Conservation (phyloP, 2,113 vertebrate species). For the Amphilophus citrinellus region DNA sequence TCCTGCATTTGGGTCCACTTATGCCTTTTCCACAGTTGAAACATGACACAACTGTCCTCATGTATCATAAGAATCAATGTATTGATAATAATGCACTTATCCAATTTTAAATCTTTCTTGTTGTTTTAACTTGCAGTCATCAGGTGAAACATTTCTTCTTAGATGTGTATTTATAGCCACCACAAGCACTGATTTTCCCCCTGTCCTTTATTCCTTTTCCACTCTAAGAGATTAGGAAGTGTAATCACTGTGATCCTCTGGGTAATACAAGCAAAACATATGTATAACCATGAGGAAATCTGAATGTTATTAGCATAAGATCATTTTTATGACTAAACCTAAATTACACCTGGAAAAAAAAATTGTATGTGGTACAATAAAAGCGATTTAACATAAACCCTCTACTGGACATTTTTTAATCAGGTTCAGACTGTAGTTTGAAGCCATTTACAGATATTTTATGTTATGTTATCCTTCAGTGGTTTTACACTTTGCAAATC, state of each 20-base stretch:
- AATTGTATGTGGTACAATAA: background rate
- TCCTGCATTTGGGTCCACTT: background rate
- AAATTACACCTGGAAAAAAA: background rate
- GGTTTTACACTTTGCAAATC: slow-evolving; percentile 50
- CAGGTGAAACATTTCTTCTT: slow-evolving; percentile 19
- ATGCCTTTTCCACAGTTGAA: background rate
- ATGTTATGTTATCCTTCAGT: slow-evolving; percentile 32
- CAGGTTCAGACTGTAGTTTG: background rate
- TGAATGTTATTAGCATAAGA: slow-evolving; percentile 16
- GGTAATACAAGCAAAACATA: slow-evolving; percentile 50
- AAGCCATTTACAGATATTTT: background rate
- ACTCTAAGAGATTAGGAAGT: slow-evolving; percentile 50
- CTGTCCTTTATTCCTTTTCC: slow-evolving; percentile 45
- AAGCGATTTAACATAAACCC: background rate
- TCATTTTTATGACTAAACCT: background rate
- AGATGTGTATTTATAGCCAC: slow-evolving; percentile 13
- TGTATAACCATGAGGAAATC: slow-evolving; percentile 38
- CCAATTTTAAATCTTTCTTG: background rate
- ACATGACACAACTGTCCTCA: background rate
- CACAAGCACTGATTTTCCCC: slow-evolving; percentile 59
- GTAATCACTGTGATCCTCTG: slow-evolving; percentile 51
- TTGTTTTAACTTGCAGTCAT: slow-evolving; percentile 20
- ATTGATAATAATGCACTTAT: background rate
- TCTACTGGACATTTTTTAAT: background rate
- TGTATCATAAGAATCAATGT: background rate